Evolutionary conservation across 2,797 vertebrate species (phyloP).

Genomic region (Oreochromis mossambicus): DNA sequence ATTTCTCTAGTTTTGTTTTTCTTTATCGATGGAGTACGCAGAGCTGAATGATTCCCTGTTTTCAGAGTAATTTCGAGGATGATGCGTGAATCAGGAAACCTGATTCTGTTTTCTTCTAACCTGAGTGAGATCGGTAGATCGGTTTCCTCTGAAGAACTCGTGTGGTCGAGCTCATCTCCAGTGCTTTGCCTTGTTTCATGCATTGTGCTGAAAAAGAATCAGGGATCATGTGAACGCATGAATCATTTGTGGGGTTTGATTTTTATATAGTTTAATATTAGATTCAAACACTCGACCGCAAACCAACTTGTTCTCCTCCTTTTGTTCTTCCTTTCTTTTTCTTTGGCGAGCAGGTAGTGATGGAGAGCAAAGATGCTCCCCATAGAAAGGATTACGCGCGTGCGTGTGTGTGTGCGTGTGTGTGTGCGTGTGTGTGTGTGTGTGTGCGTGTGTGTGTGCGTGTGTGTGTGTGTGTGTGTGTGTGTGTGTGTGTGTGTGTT

Average conservation of each 20-base stretch:
- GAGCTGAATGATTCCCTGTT: not conserved
- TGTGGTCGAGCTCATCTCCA: not conserved
- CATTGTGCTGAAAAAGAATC: not conserved
- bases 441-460: not conserved
- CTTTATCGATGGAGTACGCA: not conserved
- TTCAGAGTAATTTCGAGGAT: not conserved
- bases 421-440: not conserved
- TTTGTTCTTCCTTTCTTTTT: not conserved
- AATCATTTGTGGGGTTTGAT: not conserved
- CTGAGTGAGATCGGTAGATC: not conserved
- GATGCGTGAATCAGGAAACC: not conserved
- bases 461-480: not conserved
- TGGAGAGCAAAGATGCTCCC: slow-evolving; percentile 40
- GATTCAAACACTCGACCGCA: not conserved
- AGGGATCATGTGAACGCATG: not conserved
- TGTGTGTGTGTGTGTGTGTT: not conserved
- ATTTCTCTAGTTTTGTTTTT: not conserved
- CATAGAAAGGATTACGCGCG: slow-evolving; percentile 34
- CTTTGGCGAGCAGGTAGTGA: slow-evolving; percentile 27
- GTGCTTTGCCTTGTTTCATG: not conserved
- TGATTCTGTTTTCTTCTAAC: not conserved
- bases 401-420: not conserved
- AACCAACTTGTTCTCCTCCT: not conserved
- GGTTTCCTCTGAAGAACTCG: not conserved
- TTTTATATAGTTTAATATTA: not conserved